phyloP scores from a whole-genome alignment of 2,113 vertebrate species.

The Syrrhaptes paradoxus region DNA sequence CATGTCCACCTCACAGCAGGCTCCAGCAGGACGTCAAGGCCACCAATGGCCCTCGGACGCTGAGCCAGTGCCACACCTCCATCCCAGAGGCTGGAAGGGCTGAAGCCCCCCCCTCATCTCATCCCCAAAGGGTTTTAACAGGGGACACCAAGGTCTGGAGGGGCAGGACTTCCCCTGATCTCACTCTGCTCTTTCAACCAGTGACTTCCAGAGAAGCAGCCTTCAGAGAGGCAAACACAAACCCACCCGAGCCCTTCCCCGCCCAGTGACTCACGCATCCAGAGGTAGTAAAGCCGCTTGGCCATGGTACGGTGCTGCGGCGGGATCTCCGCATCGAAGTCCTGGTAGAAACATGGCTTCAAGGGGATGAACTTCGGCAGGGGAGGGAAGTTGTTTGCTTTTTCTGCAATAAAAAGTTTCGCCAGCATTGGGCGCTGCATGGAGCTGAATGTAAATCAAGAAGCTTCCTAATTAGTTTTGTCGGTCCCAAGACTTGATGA shows the following conservation, averaged over 20 bases:
- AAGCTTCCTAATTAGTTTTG: background rate
- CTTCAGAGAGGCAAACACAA: background rate
- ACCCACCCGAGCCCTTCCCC: background rate
- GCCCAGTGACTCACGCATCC: conserved; percentile 88
- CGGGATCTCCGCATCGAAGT: conserved; percentile 95
- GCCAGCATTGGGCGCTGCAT: too few species aligned
- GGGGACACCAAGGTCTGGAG: background rate
- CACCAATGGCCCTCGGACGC: background rate
- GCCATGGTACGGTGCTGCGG: conserved; percentile 92
- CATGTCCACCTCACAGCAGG: background rate
- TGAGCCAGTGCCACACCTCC: background rate
- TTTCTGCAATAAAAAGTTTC: conserved; percentile 77
- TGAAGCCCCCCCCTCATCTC: background rate
- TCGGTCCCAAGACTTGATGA: background rate
- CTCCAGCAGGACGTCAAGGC: background rate
- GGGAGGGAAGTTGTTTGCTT: conserved; percentile 92
- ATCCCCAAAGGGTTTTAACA: background rate
- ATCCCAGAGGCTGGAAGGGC: background rate
- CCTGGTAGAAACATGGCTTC: conserved; percentile 98
- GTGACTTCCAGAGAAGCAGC: background rate
- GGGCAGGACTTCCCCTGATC: background rate
- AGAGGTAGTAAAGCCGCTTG: conserved; percentile 97
- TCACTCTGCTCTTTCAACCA: background rate
- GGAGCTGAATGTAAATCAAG: background rate
- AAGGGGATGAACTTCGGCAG: conserved; percentile 92